Conservation (phyloP, 30 jellyfish, hydroid and myxozoan species). For the Pseudorhiza aurosa region DNA sequence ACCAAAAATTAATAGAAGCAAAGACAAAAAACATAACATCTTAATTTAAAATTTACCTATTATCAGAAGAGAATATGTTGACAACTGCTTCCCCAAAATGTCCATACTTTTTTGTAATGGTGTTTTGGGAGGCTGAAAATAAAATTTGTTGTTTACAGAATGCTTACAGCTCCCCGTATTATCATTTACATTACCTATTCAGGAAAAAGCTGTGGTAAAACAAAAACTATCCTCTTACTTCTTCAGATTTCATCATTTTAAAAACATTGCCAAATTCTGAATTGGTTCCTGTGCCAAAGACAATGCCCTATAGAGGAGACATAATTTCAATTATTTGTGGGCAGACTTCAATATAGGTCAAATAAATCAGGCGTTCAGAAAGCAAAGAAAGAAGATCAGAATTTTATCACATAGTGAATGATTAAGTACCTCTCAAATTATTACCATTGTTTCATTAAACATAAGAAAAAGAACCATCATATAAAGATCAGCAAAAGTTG, state of each 20-base stretch:
- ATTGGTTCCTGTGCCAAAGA: slow-evolving; percentile 81
- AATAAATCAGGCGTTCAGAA: too few species aligned
- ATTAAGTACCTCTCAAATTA: too few species aligned
- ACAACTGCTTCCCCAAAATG: slow-evolving; percentile 77
- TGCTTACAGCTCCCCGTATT: too few species aligned
- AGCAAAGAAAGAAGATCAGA: too few species aligned
- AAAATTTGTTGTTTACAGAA: not conserved
- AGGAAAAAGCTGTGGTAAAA: too few species aligned
- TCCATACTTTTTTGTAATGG: slow-evolving; percentile 93
- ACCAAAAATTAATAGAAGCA: slow-evolving; percentile 66
- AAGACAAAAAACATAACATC: not conserved
- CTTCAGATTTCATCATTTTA: slow-evolving; percentile 91
- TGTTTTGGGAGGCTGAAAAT: slow-evolving; percentile 86
- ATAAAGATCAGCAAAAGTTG: too few species aligned
- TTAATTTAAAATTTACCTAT: slow-evolving; percentile 44
- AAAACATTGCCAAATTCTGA: slow-evolving; percentile 88
- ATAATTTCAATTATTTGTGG: not conserved
- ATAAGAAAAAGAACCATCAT: too few species aligned
- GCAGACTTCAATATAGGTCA: too few species aligned
- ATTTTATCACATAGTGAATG: too few species aligned
- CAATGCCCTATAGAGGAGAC: slow-evolving; percentile 78
- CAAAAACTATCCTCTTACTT: too few species aligned
- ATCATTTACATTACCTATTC: too few species aligned
- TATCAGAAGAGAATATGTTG: slow-evolving; percentile 78
- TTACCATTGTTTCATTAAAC: too few species aligned